phyloP scores from a whole-genome alignment of 1,140 invertebrate genomes.

The Drosophila equinoxialis region DNA sequence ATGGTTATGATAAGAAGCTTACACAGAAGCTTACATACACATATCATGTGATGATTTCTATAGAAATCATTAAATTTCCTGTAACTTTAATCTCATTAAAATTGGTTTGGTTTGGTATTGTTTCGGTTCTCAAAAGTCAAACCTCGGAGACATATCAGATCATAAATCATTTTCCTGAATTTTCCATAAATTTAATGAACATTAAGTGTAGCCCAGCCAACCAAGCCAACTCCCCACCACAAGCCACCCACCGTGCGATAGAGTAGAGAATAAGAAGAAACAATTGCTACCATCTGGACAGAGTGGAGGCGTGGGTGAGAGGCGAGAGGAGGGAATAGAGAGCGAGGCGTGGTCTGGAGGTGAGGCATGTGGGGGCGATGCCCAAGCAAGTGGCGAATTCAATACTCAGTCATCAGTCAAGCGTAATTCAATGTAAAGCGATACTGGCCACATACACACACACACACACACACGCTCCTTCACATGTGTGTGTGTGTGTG shows the following conservation, averaged over 20 bases:
- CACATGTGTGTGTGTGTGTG: not conserved
- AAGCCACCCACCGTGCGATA: conserved; percentile 29
- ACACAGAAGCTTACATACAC: too few relatives aligned
- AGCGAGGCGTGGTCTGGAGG: not conserved
- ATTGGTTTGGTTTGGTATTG: not conserved
- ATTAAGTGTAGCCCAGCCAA: conserved; percentile 51
- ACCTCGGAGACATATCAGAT: conserved; percentile 20
- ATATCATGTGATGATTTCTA: too few relatives aligned
- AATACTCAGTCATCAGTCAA: conserved; percentile 70
- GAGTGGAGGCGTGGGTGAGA: conserved; percentile 4
- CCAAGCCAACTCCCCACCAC: not conserved
- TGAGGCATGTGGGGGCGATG: conserved; percentile 10
- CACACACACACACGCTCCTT: conserved; percentile 12
- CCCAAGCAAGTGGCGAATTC: conserved; percentile 34
- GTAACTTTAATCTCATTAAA: conserved; percentile 66
- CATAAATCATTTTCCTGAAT: conserved; percentile 64
- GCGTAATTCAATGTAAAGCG: conserved; percentile 73
- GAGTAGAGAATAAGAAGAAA: conserved; percentile 7
- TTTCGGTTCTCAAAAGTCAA: conserved; percentile 28
- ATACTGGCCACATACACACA: conserved; percentile 39
- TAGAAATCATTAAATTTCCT: conserved; percentile 50
- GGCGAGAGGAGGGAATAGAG: not conserved
- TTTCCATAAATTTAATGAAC: conserved; percentile 74
- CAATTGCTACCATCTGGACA: conserved; percentile 44
- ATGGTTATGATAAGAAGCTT: not conserved